Base-by-base conservation (phyloP, 2,113 vertebrate genomes). In the Neodon shergylaensis region DNA sequence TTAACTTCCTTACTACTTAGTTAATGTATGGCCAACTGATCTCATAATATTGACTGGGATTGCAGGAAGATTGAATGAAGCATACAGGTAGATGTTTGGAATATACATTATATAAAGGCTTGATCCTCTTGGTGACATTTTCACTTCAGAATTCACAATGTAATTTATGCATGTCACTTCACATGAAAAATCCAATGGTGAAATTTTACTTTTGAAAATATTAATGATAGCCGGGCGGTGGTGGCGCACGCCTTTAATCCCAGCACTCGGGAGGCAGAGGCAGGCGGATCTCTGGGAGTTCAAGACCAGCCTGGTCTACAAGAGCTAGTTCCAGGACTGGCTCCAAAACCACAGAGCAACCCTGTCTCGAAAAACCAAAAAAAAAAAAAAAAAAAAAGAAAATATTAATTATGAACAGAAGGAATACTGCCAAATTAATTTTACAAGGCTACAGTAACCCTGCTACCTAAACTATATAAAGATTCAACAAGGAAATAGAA, bases 151-250 rank as follows among this genome's bases (percentile, higher is more conserved):
- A 36, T 33, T 87, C 42, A 66, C 39, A 79, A 78, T 47, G 28
- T 33, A 7, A 7, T 94, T 94, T 94, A 42, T 31, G 90, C 3
- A 52, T 58, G n/a, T 44, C 11, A 52, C 19, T 88, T 92, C 9
- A 83, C 10, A 87, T 24, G 65, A 1, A 70, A 94, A 31, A 44
- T 44, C 14, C 1, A 68, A 9, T 17, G 33, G 44, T 92, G 22
- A 95, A 12, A 73, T 70, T 66, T 49, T 54, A 2, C 26, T 95
- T 88, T 92, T 42, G 5, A 93, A 92, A 87, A 44, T 74, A 49
- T 58, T 42, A 76, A 66, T n/a, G n/a, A n/a, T n/a, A n/a, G n/a
- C n/a, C n/a, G n/a, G n/a, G n/a, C n/a, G n/a, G n/a, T n/a, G n/a
- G n/a, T n/a, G n/a, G n/a, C n/a, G n/a, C n/a, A n/a, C n/a, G n/a